A percentile compares a stretch with the other conserved stretches of the same genome.
Evolutionary conservation across 2,113 vertebrate genomes (phyloP).

Genomic region (Malurus elegans): DNA sequence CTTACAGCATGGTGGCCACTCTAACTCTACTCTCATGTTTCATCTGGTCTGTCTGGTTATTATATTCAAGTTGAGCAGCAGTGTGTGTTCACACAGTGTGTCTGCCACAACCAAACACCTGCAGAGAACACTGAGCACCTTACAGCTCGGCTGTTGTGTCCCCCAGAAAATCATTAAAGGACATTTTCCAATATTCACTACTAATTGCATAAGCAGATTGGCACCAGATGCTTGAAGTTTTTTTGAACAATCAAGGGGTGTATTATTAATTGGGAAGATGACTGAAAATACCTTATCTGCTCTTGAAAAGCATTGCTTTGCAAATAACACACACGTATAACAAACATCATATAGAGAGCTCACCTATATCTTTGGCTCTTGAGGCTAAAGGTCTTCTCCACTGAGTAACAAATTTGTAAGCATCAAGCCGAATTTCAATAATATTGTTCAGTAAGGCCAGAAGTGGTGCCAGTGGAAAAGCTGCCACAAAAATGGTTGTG

Average conservation of each 20-base stretch:
- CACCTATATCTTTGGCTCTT: constrained; percentile 95
- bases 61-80: background rate
- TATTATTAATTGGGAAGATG: background rate
- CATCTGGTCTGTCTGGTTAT: background rate
- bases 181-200: background rate
- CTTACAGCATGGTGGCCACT: background rate
- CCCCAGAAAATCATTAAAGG: background rate
- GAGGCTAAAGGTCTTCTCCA: constrained; percentile 92
- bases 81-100: background rate
- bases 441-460: constrained; percentile 94
- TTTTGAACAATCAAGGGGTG: background rate
- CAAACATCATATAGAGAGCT: background rate
- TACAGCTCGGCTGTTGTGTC: background rate
- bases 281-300: background rate
- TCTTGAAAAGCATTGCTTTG: background rate
- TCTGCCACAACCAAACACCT: background rate
- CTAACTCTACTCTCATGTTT: background rate
- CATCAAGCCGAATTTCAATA: constrained; percentile 95
- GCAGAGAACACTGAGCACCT: background rate
- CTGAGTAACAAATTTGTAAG: constrained; percentile 96
- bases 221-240: background rate
- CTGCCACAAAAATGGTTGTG: constrained; percentile 96
- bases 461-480: constrained; percentile 93
- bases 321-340: background rate
- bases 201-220: background rate